Conservation (phyloP, 2,888 invertebrate genomes). For the Liopterus haemorrhoidalis region DNA sequence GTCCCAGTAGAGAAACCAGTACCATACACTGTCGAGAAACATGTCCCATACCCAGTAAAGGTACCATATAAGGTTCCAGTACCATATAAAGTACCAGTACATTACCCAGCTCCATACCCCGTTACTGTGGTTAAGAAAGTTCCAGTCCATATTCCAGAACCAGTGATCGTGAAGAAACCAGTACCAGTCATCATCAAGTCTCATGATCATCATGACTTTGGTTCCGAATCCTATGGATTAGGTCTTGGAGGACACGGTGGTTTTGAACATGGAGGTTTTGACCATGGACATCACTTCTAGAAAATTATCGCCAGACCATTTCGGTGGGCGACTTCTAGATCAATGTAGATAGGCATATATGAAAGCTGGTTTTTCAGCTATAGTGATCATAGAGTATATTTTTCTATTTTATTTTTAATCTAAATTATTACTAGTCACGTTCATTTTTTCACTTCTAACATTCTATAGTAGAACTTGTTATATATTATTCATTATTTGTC, state of each 20-base stretch:
- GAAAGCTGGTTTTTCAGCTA: too few relatives aligned
- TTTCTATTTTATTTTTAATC: too few relatives aligned
- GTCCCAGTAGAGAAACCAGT: slow-evolving; percentile 29
- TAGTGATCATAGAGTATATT: too few relatives aligned
- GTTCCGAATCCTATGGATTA: slow-evolving; percentile 6
- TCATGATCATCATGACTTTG: slow-evolving; percentile 28
- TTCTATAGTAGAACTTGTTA: too few relatives aligned
- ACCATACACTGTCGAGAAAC: slow-evolving; percentile 16
- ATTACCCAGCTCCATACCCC: slow-evolving; percentile 39
- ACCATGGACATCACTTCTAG: slow-evolving; percentile 1
- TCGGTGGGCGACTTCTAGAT: too few relatives aligned
- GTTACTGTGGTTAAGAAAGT: slow-evolving; percentile 46
- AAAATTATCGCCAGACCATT: too few relatives aligned
- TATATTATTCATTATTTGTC: too few relatives aligned
- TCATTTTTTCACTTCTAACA: too few relatives aligned
- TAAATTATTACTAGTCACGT: too few relatives aligned
- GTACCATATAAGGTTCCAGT: slow-evolving; percentile 39
- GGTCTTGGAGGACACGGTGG: slow-evolving; percentile 5
- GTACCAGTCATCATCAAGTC: slow-evolving; percentile 35
- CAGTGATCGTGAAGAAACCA: slow-evolving; percentile 43
- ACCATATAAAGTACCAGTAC: slow-evolving; percentile 35
- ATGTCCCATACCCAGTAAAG: slow-evolving; percentile 27
- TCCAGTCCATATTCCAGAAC: slow-evolving; percentile 37
- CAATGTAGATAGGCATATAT: too few relatives aligned
- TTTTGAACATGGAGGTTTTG: slow-evolving; percentile 2